Evolutionary conservation across 2,888 invertebrate species (phyloP).

Genomic region (Phasia obesa): DNA sequence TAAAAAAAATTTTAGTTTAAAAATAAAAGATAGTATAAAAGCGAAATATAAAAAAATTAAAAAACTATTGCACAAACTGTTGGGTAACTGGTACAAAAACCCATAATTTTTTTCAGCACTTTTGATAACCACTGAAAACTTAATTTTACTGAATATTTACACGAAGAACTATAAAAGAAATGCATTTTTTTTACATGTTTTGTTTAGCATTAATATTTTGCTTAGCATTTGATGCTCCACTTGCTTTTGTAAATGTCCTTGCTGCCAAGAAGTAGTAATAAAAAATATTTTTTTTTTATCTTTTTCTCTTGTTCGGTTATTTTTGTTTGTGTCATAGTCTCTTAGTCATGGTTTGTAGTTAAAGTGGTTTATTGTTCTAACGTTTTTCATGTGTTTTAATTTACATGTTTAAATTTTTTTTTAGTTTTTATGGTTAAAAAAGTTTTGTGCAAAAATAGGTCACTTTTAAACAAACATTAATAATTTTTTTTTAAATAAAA

Average conservation of each 20-base stretch:
- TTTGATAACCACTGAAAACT: slow-evolving; percentile 1
- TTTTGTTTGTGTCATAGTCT: slow-evolving; percentile 26
- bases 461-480: neutral
- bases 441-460: neutral
- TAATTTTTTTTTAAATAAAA: no score
- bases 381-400: slow-evolving; percentile 34
- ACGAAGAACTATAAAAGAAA: neutral
- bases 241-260: slow-evolving; percentile 55
- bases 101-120: neutral
- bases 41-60: no score
- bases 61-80: neutral
- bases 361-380: slow-evolving; percentile 56
- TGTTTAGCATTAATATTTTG: slow-evolving; percentile 45
- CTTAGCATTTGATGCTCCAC: slow-evolving; percentile 42
- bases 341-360: slow-evolving; percentile 51
- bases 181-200: slow-evolving; percentile 26
- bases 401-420: slow-evolving; percentile 49
- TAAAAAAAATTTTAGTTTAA: no score
- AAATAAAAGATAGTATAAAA: neutral
- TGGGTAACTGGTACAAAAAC: slow-evolving; percentile 22
- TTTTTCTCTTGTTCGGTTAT: neutral
- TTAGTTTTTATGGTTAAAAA: slow-evolving; percentile 28
- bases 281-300: neutral
- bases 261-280: slow-evolving; percentile 19
- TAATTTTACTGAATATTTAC: slow-evolving; percentile 11